These are phyloP conservation scores for Brachionus calyciflorus DNA, from an alignment of 1,140 invertebrate genomes.

Conservation along the genomic window DNA sequence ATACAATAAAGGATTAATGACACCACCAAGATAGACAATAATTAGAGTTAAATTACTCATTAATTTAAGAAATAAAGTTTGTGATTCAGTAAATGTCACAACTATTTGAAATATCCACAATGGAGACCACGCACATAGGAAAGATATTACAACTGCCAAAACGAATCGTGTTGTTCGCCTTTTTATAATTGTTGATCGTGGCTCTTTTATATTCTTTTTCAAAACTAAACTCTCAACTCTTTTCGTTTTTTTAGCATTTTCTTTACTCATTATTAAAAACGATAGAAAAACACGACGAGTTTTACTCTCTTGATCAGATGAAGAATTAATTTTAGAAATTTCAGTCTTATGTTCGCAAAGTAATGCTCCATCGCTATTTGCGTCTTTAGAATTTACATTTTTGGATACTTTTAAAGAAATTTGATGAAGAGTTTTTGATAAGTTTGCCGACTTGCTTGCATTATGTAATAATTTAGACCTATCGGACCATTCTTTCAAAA, in stretches of 20 bases:
- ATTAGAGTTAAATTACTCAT: conserved; percentile 46
- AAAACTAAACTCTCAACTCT: not conserved
- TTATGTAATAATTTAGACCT: not conserved
- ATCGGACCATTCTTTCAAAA: conserved; percentile 42
- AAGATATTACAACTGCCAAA: conserved; percentile 14
- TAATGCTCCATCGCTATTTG: not conserved
- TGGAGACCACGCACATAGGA: conserved; percentile 29
- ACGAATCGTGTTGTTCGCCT: conserved; percentile 37
- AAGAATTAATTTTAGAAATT: too few relatives aligned
- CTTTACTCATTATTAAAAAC: not conserved
- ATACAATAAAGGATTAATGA: conserved; percentile 38
- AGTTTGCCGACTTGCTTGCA: not conserved
- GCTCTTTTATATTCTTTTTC: not conserved
- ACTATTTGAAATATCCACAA: conserved; percentile 42
- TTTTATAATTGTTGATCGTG: not conserved
- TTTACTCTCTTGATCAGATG: too few relatives aligned
- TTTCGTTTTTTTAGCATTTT: not conserved
- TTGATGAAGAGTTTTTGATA: too few relatives aligned
- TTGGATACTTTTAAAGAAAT: not conserved
- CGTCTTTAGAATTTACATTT: not conserved
- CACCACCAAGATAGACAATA: conserved; percentile 41
- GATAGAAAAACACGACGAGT: not conserved
- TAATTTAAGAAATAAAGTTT: conserved; percentile 17
- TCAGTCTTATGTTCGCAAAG: not conserved
- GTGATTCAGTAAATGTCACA: not conserved